Evolutionary conservation across 1,140 invertebrate species (phyloP), one percentile per base, ranked within the genome.

Genomic region (Temnothorax longispinosus): DNA sequence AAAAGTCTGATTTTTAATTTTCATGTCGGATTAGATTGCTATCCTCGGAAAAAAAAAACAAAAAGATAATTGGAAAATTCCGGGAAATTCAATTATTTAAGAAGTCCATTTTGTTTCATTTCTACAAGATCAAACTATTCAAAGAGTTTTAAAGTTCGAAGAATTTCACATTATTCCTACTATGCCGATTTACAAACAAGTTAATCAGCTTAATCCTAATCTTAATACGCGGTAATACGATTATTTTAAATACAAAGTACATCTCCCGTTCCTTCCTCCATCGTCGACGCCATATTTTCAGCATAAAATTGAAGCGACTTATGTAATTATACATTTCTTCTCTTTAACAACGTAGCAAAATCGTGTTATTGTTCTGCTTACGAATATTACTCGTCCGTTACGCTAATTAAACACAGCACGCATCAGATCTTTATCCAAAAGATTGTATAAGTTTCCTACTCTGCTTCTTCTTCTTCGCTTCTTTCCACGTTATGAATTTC

Each of bases 351-450:
- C 38, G 11, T 38, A 71, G 10, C 50, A 0, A 81, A 72, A 81
- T 47, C 21, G 13, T 41, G 4, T 56, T 81, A 27, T 32, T 47
- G 27, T 75, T 62, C 18, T 72, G 52, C 54, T 60, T 60, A 75
- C 32, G 13, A 84, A 75, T 82, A 75, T 74, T 84, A 35, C 11
- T 75, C 80, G 27, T 35, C 44, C 54, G 54, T 84, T 44, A 75
- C 69, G 80, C 54, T 38, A 84, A 84, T 84, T 84, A 84, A 84
- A 84, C 80, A 71, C 80, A 62, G n/a, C 54, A 72, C 54, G 47
- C 41, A 84, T 84, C 41, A 74, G 80, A 84, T 84, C 27, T 74
- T 72, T 75, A 60, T 74, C 54, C 41, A 38, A 41, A 47, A 74
- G 41, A 74, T 84, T 60, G 54, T 74, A 27, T 27, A 21, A 56